Evolutionary conservation across 1,140 invertebrate species (phyloP), one percentile per base, ranked within the genome.

Genomic region (Drosophila sechellia): DNA sequence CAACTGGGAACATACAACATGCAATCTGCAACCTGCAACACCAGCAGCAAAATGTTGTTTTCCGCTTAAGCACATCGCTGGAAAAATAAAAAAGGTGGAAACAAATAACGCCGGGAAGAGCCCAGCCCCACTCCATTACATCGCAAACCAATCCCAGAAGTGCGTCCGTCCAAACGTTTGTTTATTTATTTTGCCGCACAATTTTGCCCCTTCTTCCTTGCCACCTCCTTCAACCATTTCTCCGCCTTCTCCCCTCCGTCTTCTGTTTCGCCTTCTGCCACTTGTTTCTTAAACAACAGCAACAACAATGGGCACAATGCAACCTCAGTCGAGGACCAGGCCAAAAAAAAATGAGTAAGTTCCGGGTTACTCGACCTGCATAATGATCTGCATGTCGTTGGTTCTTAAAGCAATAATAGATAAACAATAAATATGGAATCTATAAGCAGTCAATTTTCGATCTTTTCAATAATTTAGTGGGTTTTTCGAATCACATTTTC

Each of bases 1-100:
- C 48, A 70, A 81, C 60, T 57, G 49, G 45, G 48, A 61, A 48
- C 35, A 72, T 50, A n/a, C 48, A 49, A 49, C 34, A 43, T 46
- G 34, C 55, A 37, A 54, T n/a, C 15, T 59, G 49, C 58, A 61
- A 42, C 35, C 57, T 60, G 57, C 48, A 60, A 46, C 22, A 65
- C 27, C 72, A 68, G 60, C 63, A 84, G 58, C 66, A 86, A 86
- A 86, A 76, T 63, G 78, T 79, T 81, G 63, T 87, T 86, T 86
- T 86, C 79, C 83, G 83, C 81, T 86, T 86, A 86, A 86, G 81
- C 81, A 81, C 81, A 87, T 87, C 83, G 83, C 77, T 68, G 15
- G 2, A 45, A 46, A 25, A 46, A 48, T 35, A 56, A 3, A 17
- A 57, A 31, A 22, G 42, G 13, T 27, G 1, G 34, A 39, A 60